Conservation (phyloP, 1,140 invertebrate species). For the Drosophila mayri region DNA sequence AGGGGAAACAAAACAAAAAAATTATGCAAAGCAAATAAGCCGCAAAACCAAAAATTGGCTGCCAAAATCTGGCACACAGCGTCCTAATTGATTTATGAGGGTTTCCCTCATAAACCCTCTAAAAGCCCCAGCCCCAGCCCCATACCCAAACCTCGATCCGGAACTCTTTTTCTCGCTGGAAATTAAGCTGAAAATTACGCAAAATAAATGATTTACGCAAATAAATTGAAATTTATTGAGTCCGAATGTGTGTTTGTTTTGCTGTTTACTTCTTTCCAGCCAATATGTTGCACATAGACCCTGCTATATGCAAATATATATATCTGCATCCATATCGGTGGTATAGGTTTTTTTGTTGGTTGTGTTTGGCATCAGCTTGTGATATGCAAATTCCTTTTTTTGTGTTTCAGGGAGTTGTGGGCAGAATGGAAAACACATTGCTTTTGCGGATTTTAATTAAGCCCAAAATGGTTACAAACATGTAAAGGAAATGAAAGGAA, state of each 20-base stretch:
- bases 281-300: slow-evolving; percentile 38
- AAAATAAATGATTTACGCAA: slow-evolving; percentile 82
- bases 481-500: not conserved
- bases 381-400: slow-evolving; percentile 73
- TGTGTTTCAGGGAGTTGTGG: slow-evolving; percentile 59
- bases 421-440: slow-evolving; percentile 63
- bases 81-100: slow-evolving; percentile 81
- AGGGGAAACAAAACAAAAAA: slow-evolving; percentile 30
- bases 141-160: not conserved
- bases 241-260: slow-evolving; percentile 55
- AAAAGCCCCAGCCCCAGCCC: not conserved
- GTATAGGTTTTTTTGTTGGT: slow-evolving; percentile 18
- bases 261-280: slow-evolving; percentile 26
- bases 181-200: slow-evolving; percentile 83
- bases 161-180: slow-evolving; percentile 50
- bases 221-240: slow-evolving; percentile 83
- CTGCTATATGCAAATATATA: slow-evolving; percentile 9
- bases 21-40: slow-evolving; percentile 61
- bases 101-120: slow-evolving; percentile 52
- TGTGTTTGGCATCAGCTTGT: slow-evolving; percentile 68
- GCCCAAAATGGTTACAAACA: slow-evolving; percentile 66
- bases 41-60: slow-evolving; percentile 83
- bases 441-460: slow-evolving; percentile 79
- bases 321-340: slow-evolving; percentile 18
- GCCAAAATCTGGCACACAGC: slow-evolving; percentile 69